These are phyloP conservation scores for Gymnothorax javanicus DNA, from an alignment of 2,797 vertebrate species.

Conservation along the genomic window DNA sequence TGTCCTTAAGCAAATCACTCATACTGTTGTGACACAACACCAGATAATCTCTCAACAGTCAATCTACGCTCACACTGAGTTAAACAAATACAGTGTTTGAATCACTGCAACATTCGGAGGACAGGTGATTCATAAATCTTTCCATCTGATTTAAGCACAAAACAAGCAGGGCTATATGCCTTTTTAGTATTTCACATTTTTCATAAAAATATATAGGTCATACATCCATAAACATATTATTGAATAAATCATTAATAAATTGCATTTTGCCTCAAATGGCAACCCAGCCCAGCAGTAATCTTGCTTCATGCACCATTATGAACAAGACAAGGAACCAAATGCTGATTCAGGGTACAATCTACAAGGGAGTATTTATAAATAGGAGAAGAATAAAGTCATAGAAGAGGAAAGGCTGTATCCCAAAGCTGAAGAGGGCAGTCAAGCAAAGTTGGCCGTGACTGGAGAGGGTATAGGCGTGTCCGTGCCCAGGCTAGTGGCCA, in stretches of 20 bases:
- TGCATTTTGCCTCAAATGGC: neutral
- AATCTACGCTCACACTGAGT: neutral
- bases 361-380: too few relatives aligned
- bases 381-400: too few relatives aligned
- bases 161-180: neutral
- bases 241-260: neutral
- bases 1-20: neutral
- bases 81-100: neutral
- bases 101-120: neutral
- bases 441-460: too few relatives aligned
- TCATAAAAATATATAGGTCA: neutral
- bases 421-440: too few relatives aligned
- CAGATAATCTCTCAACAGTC: neutral
- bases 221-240: too few relatives aligned
- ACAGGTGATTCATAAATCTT: neutral
- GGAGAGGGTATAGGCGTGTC: too few relatives aligned
- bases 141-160: neutral
- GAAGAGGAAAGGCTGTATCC: too few relatives aligned
- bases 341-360: too few relatives aligned
- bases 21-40: neutral
- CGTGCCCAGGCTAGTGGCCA: too few relatives aligned
- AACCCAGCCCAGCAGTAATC: too few relatives aligned
- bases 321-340: too few relatives aligned
- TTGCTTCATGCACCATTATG: too few relatives aligned
- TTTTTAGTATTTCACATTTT: neutral